Evolutionary conservation across 2,113 vertebrate genomes (phyloP), one percentile per base, ranked within the genome.

Genomic region (Sialia sialis): DNA sequence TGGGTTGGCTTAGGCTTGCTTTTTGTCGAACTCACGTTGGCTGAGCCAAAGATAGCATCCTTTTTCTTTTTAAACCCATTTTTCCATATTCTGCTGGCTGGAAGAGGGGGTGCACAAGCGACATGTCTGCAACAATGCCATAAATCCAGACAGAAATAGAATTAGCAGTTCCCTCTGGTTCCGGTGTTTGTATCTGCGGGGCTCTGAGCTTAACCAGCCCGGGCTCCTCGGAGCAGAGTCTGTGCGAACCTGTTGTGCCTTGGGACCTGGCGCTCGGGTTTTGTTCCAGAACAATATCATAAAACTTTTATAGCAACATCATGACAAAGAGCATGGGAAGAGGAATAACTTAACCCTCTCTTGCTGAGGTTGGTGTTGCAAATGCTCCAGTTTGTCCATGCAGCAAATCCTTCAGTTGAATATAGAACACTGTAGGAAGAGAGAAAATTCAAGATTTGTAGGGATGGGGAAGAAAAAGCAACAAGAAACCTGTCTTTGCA

Each of bases 111-210:
- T 0, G 8, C 16, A 3, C 64, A 81, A 95, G 68, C 0, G 10
- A 81, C 86, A 56, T 36, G 75, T 77, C 88, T 95, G 62, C 82
- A 94, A 54, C 63, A 76, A 66, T 46, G 72, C 91, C 52, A 44
- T 94, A 95, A 95, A 95, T 90, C 68, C 89, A 80, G 91, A 87
- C 81, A 91, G 93, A 94, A 95, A 93, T 90, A 94, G 87, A 87
- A 80, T 69, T 25, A 91, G 66, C 81, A 87, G 69, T 44, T 95
- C 67, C 91, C 89, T 66, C 82, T 95, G 84, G 82, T 95, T 95
- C 81, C 9, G 3, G 26, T 36, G 82, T 73, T 94, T 89, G 67
- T 74, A 66, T 95, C 79, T 67, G 62, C 1, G 0, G 66, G 81
- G 76, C 85, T 29, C 3, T 78, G 89, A 56, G 81, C 77, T 87